These are phyloP conservation scores for Semnopithecus entellus DNA, from an alignment of 2,113 vertebrate genomes.

Conservation along the genomic window DNA sequence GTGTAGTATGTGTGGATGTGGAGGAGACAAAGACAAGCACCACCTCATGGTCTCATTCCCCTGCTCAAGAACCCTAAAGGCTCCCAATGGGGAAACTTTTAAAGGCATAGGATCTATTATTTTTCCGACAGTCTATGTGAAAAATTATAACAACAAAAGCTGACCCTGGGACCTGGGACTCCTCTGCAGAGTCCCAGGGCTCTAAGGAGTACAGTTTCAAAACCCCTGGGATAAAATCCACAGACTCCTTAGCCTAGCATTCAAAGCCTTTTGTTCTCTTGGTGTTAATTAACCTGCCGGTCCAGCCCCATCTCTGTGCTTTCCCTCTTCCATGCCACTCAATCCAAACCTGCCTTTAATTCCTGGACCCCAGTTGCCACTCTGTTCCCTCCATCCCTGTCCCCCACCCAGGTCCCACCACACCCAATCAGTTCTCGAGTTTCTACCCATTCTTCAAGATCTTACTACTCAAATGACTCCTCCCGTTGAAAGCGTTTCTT, in stretches of 20 bases:
- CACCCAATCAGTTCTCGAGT: neutral
- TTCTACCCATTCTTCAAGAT: neutral
- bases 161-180: neutral
- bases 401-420: neutral
- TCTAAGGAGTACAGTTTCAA: neutral
- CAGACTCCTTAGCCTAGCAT: neutral
- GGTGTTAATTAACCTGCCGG: neutral
- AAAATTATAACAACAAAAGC: neutral
- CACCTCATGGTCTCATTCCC: neutral
- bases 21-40: neutral
- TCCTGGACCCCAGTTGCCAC: too few species aligned
- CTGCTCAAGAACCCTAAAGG: neutral
- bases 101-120: neutral
- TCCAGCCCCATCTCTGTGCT: neutral
- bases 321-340: neutral
- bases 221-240: neutral
- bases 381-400: neutral
- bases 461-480: fast-evolving
- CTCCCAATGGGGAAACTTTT: neutral
- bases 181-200: neutral
- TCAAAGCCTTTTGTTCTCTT: neutral
- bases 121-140: neutral
- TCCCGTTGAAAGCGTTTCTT: fast-evolving
- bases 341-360: neutral
- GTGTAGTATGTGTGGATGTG: neutral